Evolutionary conservation across 1,140 invertebrate species (phyloP).

Genomic region (Rhagoletis pomonella): DNA sequence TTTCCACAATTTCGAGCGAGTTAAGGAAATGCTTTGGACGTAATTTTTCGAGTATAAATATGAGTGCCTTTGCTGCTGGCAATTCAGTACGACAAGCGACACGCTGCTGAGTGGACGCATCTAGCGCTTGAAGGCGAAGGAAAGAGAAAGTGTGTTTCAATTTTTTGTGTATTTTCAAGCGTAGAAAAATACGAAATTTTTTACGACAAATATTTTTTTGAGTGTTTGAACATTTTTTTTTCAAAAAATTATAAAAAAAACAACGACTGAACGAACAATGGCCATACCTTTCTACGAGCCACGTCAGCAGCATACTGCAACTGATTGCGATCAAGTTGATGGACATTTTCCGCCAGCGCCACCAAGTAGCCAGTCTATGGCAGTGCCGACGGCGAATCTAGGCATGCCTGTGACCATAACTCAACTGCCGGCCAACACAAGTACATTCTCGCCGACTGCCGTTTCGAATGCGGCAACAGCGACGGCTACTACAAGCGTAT

Average conservation of each 20-base stretch:
- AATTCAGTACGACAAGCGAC: conserved; percentile 47
- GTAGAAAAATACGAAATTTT: conserved; percentile 26
- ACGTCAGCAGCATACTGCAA: conserved; percentile 56
- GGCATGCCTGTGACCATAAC: background rate
- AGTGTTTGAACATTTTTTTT: background rate
- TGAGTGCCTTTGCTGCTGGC: background rate
- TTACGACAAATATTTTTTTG: background rate
- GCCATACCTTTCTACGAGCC: conserved; percentile 70
- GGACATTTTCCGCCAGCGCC: conserved; percentile 56
- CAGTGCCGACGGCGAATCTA: conserved; percentile 18
- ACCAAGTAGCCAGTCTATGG: conserved; percentile 4
- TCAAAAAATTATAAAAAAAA: conserved; percentile 3
- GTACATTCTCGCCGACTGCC: background rate
- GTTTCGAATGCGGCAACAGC: background rate
- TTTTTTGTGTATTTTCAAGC: background rate
- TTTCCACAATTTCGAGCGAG: background rate
- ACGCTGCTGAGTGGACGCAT: conserved; percentile 40
- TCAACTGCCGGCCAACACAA: background rate
- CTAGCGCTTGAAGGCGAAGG: background rate
- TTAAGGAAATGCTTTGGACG: background rate
- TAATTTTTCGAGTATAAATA: conserved; percentile 50
- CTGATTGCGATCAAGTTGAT: conserved; percentile 65
- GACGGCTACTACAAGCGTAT: background rate
- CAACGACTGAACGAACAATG: conserved; percentile 58
- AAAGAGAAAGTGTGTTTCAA: conserved; percentile 10